Evolutionary conservation across 2,797 vertebrate species (phyloP), one percentile per base, ranked within the genome.

Genomic region (Meda fulgida): DNA sequence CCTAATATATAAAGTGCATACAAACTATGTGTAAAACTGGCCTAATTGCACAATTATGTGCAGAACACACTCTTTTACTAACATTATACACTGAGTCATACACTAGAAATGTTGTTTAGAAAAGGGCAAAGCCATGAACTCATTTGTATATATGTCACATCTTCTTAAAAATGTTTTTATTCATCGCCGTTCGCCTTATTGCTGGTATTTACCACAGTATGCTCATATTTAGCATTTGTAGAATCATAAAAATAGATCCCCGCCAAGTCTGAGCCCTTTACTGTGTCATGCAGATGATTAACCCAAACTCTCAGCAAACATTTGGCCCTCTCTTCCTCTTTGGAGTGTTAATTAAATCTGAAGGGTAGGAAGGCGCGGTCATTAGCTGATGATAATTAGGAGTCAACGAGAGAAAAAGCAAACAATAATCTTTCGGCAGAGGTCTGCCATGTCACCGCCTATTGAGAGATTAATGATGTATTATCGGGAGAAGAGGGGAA

Each of bases 381-480:
- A 81, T 87, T 87, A 87, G 83, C 79, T 38, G 79, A 85, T 82
- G 86, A 84, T 87, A 85, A 87, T 87, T 81, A 87, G 86, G 43
- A 85, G 79, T 63, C 79, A 66, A 82, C 36, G 55, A 85, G 75
- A 76, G 80, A 87, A 84, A 85, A 85, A 82, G 46, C 86, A 78
- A 87, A 85, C 79, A 85, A 71, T 72, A 85, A 84, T 80, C 77
- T 63, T 72, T 63, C 29, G 53, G 55, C 75, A 31, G 71, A 81
- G 82, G 82, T 80, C 63, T 81, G 53, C 36, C 55, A 21, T 87
- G 65, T 85, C 78, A 55, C 71, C 34, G 83, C 79, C 86, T 71
- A 71, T 81, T 70, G 78, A 84, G 86, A 81, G 83, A 82, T 87
- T 87, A 87, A 87, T 87, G 80, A 87, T 84, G 83, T 77, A 81